Evolutionary conservation across 2,113 vertebrate species (phyloP).

Genomic region (Grallaria varia): DNA sequence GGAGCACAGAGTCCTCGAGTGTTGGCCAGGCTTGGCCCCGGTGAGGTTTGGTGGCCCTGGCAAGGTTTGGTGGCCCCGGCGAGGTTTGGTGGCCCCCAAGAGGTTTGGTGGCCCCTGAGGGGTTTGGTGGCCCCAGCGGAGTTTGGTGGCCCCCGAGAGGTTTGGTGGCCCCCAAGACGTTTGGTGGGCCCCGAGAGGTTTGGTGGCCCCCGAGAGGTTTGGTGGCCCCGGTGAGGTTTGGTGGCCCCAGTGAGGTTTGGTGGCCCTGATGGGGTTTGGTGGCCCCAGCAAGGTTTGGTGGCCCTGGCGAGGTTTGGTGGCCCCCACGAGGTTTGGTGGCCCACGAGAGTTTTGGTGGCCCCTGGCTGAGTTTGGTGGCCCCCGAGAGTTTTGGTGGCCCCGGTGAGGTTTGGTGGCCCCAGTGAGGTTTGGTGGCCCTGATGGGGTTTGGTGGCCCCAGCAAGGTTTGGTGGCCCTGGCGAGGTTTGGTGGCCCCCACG

Average conservation of each 20-base stretch:
- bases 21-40: accelerated
- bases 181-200: too few relatives aligned
- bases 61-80: too few relatives aligned
- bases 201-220: too few relatives aligned
- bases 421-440: too few relatives aligned
- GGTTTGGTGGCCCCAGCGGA: not conserved
- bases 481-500: not conserved
- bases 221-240: not conserved
- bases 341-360: too few relatives aligned
- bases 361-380: accelerated
- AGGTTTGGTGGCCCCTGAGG: accelerated
- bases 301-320: too few relatives aligned
- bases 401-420: accelerated
- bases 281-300: not conserved
- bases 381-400: not conserved
- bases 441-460: not conserved
- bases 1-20: accelerated
- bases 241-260: not conserved
- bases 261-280: not conserved
- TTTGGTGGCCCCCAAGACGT: too few relatives aligned
- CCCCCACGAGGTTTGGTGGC: too few relatives aligned
- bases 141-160: not conserved
- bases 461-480: not conserved
- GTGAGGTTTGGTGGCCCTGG: accelerated
- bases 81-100: too few relatives aligned